Base-by-base conservation (phyloP, 1,140 invertebrate genomes). In the Drosophila rhopaloa region DNA sequence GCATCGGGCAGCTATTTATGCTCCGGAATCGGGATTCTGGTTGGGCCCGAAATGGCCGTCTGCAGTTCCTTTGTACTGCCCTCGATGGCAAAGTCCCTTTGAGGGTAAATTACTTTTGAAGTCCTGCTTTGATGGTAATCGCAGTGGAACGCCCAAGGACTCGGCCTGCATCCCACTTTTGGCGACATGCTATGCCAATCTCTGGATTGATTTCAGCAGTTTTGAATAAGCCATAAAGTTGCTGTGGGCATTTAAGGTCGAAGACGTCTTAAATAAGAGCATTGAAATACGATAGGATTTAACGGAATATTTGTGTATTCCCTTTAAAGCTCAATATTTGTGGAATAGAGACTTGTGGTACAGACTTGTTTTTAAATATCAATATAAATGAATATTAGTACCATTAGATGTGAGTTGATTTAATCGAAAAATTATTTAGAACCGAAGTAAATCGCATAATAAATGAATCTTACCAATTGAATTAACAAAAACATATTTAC, bases 1-100 rank as follows among this genome's bases (percentile, higher is more conserved):
- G 54, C 73, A 62, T 27, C 47, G 37, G 37, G 38, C 72, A 61
- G 57, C 84, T 78, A 76, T 82, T 88, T 88, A 88, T 88, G 83
- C 73, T 40, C 55, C 63, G 29, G 48, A 32, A 38, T 51, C 50
- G 47, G 48, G 29, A 51, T 24, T 47, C 27, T 43, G 10, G 37
- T 50, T 46, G 50, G 58, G 29, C 40, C 57, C 32, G 56, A 65
- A 62, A 79, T 65, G 57, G 62, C 79, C 57, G 40, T 43, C 47
- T 43, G 27, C 41, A 46, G 48, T 38, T 35, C 56, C 35, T 59
- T 76, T 55, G 51, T 55, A 19, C 38, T 38, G 38, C 38, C 16
- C 46, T 13, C 40, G 35, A 44, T 44, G 38, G 14, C 5, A 53
- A 35, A 57, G 16, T 41, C 38, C 41, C 37, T 73, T 73, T 61